Evolutionary conservation across 2,888 invertebrate species (phyloP), one percentile per base, ranked within the genome.

Genomic region (Halocaridina rubra): DNA sequence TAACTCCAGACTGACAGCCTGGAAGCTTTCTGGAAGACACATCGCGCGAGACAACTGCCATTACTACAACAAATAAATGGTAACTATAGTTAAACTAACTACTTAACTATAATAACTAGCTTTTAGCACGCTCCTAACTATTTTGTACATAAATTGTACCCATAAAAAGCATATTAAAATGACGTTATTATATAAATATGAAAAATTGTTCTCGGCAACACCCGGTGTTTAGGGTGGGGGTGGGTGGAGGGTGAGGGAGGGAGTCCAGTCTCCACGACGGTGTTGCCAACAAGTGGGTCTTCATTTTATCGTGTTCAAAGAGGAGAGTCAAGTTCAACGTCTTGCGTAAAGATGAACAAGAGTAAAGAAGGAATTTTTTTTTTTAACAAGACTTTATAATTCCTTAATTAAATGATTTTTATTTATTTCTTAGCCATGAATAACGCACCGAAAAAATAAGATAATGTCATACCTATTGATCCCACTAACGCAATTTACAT

Each of bases 211-310:
- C 3, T 8, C 32, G 80, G 80, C 72, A 80, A 39, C 46, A 22
- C 27, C n/a, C 4, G 29, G 32, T 16, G 16, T n/a, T n/a, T n/a
- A n/a, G n/a, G n/a, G n/a, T n/a, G n/a, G n/a, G n/a, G n/a, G n/a
- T n/a, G n/a, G n/a, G n/a, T n/a, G n/a, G n/a, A n/a, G n/a, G n/a
- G n/a, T n/a, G n/a, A n/a, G n/a, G n/a, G n/a, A n/a, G n/a, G n/a
- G n/a, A 29, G 59, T 78, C 77, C 77, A 75, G 77, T 69, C 72
- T 71, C 82, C 61, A 39, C 71, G 32, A 33, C 16, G 32, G 24
- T 81, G 75, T 53, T 81, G 81, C 81, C 81, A 75, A 82, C 82
- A 78, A 77, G 82, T 61, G 78, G 61, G 77, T 72, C 39, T 39
- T n/a, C 57, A 53, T 76, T 76, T 76, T 64, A 16, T n/a, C 24